These are phyloP conservation scores for Silvanus unidentatus DNA, from an alignment of 2,888 invertebrate species.

Conservation along the genomic window DNA sequence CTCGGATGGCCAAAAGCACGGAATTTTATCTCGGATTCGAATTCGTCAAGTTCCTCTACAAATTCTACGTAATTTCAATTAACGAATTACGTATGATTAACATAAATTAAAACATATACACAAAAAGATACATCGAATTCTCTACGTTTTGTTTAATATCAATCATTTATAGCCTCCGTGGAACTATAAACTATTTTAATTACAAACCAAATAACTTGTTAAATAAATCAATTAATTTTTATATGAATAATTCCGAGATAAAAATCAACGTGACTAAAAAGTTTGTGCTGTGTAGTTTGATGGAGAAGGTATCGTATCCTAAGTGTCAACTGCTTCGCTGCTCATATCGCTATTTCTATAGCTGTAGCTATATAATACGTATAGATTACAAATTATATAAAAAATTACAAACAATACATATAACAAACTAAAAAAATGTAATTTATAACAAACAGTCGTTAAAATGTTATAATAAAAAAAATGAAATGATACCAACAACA, in stretches of 20 bases:
- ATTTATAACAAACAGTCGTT: too few species aligned
- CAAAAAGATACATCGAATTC: slow-evolving; percentile 31
- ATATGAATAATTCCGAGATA: slow-evolving; percentile 39
- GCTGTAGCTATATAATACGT: not conserved
- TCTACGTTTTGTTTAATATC: not conserved
- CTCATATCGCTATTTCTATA: slow-evolving; percentile 33
- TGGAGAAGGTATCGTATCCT: slow-evolving; percentile 45
- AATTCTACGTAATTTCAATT: slow-evolving; percentile 21
- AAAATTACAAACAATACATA: not conserved
- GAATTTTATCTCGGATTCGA: slow-evolving; percentile 34
- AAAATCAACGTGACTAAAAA: slow-evolving; percentile 33
- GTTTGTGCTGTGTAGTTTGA: slow-evolving; percentile 47
- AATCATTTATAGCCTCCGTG: too few species aligned
- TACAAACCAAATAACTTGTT: slow-evolving; percentile 17
- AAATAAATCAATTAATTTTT: too few species aligned
- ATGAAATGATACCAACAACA: slow-evolving; percentile 3
- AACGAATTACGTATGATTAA: slow-evolving; percentile 23
- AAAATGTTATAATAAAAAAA: too few species aligned
- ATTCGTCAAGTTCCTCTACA: slow-evolving; percentile 18
- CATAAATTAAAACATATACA: too few species aligned
- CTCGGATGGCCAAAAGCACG: slow-evolving; percentile 31
- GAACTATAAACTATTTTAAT: slow-evolving; percentile 9
- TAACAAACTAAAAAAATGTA: not conserved
- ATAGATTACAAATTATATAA: slow-evolving; percentile 5
- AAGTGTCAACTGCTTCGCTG: slow-evolving; percentile 39